Conservation (phyloP, 2,113 vertebrate species). For the Gorilla gorilla region DNA sequence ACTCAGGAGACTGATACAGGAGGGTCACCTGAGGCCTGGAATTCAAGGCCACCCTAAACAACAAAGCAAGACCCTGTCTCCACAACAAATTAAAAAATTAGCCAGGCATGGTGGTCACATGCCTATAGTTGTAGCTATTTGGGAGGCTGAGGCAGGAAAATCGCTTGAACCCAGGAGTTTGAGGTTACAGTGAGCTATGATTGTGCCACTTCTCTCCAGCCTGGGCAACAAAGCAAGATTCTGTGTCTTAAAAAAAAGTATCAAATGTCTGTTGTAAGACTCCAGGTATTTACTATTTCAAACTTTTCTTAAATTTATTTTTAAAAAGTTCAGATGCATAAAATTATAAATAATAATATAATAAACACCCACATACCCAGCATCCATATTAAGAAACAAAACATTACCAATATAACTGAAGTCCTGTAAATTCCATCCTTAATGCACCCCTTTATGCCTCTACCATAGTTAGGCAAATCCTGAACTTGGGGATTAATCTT, state of each 20-base stretch:
- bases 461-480: neutral
- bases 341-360: slow-evolving; percentile 26
- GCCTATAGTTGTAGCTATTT: no score
- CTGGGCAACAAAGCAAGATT: no score
- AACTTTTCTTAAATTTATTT: slow-evolving; percentile 2
- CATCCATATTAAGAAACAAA: neutral
- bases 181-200: no score
- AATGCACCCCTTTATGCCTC: neutral
- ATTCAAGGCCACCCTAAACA: no score
- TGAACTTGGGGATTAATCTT: neutral
- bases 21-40: no score
- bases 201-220: no score
- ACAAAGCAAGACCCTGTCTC: no score
- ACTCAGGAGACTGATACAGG: no score
- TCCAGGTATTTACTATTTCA: neutral
- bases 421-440: neutral
- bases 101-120: no score
- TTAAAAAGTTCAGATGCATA: neutral
- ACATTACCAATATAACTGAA: neutral
- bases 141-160: no score
- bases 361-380: neutral
- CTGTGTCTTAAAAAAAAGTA: neutral
- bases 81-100: no score
- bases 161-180: no score
- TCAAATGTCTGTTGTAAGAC: neutral